phyloP scores from a whole-genome alignment of 2,113 vertebrate species.

The Melozone crissalis region DNA sequence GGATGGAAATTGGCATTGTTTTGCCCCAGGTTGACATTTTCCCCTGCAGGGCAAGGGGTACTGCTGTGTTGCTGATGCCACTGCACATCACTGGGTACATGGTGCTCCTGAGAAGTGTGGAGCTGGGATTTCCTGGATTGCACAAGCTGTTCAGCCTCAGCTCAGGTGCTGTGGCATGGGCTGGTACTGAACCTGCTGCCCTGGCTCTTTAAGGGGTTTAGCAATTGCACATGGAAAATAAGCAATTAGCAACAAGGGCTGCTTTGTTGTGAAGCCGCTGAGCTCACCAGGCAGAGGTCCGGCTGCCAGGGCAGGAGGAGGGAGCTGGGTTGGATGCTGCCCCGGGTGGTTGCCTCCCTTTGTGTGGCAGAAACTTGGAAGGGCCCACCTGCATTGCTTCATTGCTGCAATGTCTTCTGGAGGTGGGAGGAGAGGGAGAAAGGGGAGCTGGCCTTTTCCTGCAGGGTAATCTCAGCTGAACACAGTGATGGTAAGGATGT shows the following conservation, averaged over 20 bases:
- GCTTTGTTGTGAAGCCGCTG: conserved; percentile 21
- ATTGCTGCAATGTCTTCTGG: neutral
- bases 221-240: neutral
- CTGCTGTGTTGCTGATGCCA: neutral
- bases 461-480: neutral
- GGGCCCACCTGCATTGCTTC: neutral
- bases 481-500: neutral
- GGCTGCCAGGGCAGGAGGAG: accelerated
- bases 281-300: accelerated
- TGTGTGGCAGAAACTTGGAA: neutral
- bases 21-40: neutral
- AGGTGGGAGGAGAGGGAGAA: neutral
- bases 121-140: conserved; percentile 19
- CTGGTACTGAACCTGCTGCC: neutral
- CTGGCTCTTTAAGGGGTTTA: conserved; percentile 25
- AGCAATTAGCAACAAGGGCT: conserved; percentile 6
- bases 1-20: neutral
- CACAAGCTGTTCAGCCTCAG: neutral
- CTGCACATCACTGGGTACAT: neutral
- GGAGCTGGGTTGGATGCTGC: neutral
- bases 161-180: neutral
- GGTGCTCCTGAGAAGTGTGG: accelerated
- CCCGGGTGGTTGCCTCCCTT: accelerated
- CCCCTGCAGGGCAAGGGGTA: neutral
- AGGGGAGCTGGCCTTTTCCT: neutral